Evolutionary conservation across 2,113 vertebrate genomes (phyloP), one percentile per base, ranked within the genome.

Genomic region (Menidia beryllina): DNA sequence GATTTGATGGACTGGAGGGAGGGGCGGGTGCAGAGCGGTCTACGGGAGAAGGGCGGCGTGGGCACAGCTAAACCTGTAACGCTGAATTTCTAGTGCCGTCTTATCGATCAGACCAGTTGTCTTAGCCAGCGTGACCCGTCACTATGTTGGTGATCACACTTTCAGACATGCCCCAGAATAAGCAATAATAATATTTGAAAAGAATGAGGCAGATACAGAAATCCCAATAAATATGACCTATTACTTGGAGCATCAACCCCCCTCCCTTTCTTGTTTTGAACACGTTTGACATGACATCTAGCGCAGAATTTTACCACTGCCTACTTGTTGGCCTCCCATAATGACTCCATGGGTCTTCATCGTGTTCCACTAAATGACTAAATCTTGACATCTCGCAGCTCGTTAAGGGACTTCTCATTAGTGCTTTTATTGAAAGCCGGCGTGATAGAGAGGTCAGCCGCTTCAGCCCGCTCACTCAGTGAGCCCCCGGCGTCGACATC

Each of bases 391-490:
- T 64, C 63, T 57, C 59, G 62, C 7, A 17, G 24, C 71, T 69
- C 65, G 70, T 80, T 59, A 68, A 61, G 81, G 65, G 71, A 77
- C 69, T 61, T 55, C 51, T 81, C 80, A 86, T 88, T 81, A 83
- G 68, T 8, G 48, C 50, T 73, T n/a, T 79, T 53, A 86, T 41
- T 76, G 65, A 82, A 75, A 62, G 53, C 50, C 73, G 47, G 73
- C 78, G 48, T 63, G 36, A 73, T 25, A 61, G 52, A 83, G 83
- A 82, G 74, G 75, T 83, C 86, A 85, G 62, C 25, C 63, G 55
- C 54, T 65, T 85, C 52, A 47, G 38, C 49, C 58, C 53, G 72
- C 15, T 56, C 12, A 10, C 21, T 52, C 43, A 20, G 43, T 51
- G 36, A 62, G 67, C 26, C 12, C 45, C 10, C 14, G 36, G 25